Evolutionary conservation across 2,888 invertebrate species (phyloP), one percentile per base, ranked within the genome.

Genomic region (Drymonia ruficornis): DNA sequence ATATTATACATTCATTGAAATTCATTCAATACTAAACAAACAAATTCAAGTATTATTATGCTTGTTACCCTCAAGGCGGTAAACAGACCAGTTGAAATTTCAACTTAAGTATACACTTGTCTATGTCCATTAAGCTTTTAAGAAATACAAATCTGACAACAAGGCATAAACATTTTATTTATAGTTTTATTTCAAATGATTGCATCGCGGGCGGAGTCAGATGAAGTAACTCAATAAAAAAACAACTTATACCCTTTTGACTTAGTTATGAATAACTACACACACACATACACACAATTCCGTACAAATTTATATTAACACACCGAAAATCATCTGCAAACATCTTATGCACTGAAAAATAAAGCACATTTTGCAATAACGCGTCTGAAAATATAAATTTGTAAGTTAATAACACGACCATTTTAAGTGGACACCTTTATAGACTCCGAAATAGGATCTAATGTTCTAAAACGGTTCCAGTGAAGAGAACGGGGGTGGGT

Each of bases 371-470:
- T 59, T 49, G 36, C 43, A 52, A 15, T 67, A 29, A 4, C 18
- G 15, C 13, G 23, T 50, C n/a, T 8, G 61, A 56, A 68, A 52
- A 56, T n/a, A 28, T 59, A 75, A 74, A 59, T 64, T 79, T 78
- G 84, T 81, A 80, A 80, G 81, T 75, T 62, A 52, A 53, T 67
- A 67, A 63, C 61, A 50, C 54, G 74, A 64, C 89, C 74, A 81
- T 59, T 66, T 40, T 72, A 71, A 47, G 43, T 45, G 60, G 78
- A 79, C n/a, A 83, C 61, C 38, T 53, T 19, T 44, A 34, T 49
- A 31, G 48, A 19, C 42, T 57, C 40, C 38, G 50, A 23, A 36
- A 50, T 42, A 18, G 45, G 46, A 23, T 23, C 15, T 7, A 42
- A 15, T 47, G 47, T 8, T 28, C 54, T 19, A 48, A 36, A 46